Percentiles rank a stretch among this genome's conserved stretches.
These are phyloP conservation scores for Macaca nemestrina DNA, from an alignment of 2,113 vertebrate species.

Conservation along the genomic window DNA sequence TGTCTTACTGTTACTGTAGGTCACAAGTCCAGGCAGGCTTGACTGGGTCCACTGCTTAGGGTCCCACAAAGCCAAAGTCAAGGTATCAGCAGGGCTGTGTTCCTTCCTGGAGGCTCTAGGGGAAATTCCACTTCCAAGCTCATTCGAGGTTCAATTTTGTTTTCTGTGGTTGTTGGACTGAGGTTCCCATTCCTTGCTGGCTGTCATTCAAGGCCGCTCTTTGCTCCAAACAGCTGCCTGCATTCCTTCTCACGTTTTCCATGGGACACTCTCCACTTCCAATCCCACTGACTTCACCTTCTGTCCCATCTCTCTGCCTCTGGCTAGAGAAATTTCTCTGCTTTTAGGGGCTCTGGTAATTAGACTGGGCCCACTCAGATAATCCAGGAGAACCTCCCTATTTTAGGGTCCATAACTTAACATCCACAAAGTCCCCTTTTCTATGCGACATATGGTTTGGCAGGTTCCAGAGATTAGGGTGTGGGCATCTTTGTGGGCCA, in stretches of 20 bases:
- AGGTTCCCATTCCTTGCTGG: neutral
- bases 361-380: neutral
- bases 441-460: neutral
- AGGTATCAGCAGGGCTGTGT: neutral
- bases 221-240: neutral
- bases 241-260: neutral
- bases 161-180: neutral
- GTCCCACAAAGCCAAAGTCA: neutral
- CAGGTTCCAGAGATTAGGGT: neutral
- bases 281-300: neutral
- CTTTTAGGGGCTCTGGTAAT: neutral
- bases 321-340: neutral
- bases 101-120: neutral
- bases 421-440: neutral
- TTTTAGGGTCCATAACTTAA: neutral
- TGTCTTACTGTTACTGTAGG: neutral
- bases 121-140: neutral
- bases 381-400: neutral
- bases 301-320: neutral
- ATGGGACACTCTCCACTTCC: rapidly evolving
- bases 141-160: neutral
- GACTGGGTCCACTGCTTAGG: neutral
- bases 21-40: neutral
- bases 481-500: neutral
- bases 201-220: neutral